Percentiles rank a stretch among this genome's conserved stretches.
These are phyloP conservation scores for Athalia circularis DNA, from an alignment of 2,888 invertebrate genomes.

Conservation along the genomic window DNA sequence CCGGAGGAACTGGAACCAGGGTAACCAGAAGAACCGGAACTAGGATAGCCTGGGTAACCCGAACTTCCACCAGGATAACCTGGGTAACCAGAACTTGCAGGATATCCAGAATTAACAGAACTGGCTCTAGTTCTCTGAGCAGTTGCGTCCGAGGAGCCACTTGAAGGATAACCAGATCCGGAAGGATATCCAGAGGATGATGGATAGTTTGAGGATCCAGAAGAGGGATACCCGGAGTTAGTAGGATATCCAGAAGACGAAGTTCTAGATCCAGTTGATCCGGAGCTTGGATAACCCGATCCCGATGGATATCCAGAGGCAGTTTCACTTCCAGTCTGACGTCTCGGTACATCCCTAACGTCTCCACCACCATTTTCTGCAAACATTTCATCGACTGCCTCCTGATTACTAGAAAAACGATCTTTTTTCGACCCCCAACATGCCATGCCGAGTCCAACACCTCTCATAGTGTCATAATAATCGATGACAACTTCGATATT, in stretches of 20 bases:
- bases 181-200: constrained; percentile 50
- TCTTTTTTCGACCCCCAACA: constrained; percentile 29
- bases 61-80: constrained; percentile 1
- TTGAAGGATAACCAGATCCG: constrained; percentile 44
- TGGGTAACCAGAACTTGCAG: constrained; percentile 38
- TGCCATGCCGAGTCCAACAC: constrained; percentile 56
- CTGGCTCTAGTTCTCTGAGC: constrained; percentile 45
- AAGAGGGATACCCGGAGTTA: constrained; percentile 41
- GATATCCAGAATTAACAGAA: constrained; percentile 47
- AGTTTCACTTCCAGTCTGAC: constrained; percentile 51
- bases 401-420: constrained; percentile 26
- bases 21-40: background rate
- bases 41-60: background rate
- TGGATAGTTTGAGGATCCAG: constrained; percentile 33
- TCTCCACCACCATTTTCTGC: constrained; percentile 65
- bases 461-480: background rate
- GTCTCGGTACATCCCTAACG: constrained; percentile 55
- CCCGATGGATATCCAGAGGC: constrained; percentile 48
- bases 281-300: constrained; percentile 47
- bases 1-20: constrained; percentile 23
- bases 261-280: constrained; percentile 47
- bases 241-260: constrained; percentile 44
- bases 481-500: background rate
- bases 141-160: constrained; percentile 11
- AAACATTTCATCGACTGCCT: constrained; percentile 64